Percentiles rank a stretch among this genome's conserved stretches.
These are phyloP conservation scores for Gasteruption jaculator DNA, from an alignment of 2,888 invertebrate genomes.

Conservation along the genomic window DNA sequence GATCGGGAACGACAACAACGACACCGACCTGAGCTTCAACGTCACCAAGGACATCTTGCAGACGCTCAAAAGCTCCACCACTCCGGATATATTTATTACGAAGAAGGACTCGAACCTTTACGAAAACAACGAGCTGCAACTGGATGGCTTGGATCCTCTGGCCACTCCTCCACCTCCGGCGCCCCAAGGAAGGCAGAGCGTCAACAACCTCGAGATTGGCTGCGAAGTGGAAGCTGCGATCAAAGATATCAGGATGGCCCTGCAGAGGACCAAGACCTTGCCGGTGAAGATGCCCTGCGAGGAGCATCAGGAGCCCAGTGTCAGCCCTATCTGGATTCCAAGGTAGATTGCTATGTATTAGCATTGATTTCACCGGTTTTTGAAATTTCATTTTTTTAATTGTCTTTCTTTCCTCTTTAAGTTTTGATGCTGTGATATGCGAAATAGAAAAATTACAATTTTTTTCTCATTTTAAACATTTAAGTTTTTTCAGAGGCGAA, in stretches of 20 bases:
- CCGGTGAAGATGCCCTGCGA: conserved; percentile 55
- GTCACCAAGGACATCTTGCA: conserved; percentile 44
- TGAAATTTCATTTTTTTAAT: conserved; percentile 1
- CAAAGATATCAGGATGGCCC: conserved; percentile 77
- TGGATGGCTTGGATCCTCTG: conserved; percentile 72
- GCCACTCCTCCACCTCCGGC: conserved; percentile 49
- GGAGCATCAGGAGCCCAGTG: conserved; percentile 54
- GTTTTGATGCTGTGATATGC: neutral
- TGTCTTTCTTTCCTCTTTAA: too few species aligned
- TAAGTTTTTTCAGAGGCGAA: neutral
- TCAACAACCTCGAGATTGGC: conserved; percentile 37
- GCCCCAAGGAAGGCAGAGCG: conserved; percentile 45
- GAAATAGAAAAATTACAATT: conserved; percentile 2
- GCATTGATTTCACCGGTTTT: conserved; percentile 8
- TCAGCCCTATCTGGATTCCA: conserved; percentile 69
- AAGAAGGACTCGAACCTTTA: conserved; percentile 46
- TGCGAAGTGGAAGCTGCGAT: conserved; percentile 63
- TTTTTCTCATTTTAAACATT: neutral
- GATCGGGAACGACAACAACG: conserved; percentile 37
- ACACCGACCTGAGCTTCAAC: conserved; percentile 38
- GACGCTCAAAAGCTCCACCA: conserved; percentile 39
- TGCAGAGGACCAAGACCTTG: conserved; percentile 68
- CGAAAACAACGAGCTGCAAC: conserved; percentile 53
- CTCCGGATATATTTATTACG: conserved; percentile 46
- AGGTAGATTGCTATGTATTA: conserved; percentile 57